Conservation (phyloP, 2,113 vertebrate genomes). For the Megaceryle maxima region DNA sequence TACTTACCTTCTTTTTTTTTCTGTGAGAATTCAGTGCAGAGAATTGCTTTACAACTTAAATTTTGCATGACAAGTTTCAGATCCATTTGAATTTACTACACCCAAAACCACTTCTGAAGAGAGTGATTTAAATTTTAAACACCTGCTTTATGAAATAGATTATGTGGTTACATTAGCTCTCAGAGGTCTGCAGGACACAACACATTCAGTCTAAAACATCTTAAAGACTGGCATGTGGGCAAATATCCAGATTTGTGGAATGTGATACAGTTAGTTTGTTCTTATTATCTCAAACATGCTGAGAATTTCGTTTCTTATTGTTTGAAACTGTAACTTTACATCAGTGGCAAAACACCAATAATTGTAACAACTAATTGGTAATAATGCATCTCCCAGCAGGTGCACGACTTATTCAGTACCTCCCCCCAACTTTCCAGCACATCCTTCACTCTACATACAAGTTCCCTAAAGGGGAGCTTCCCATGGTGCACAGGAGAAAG, state of each 20-base stretch:
- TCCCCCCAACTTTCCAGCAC: not conserved
- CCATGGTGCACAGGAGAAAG: rapidly evolving
- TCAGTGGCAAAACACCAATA: not conserved
- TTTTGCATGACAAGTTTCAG: not conserved
- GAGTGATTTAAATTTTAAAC: not conserved
- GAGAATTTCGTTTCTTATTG: not conserved
- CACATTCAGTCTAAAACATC: not conserved
- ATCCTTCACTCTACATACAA: not conserved
- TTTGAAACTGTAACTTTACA: not conserved
- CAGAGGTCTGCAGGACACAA: not conserved
- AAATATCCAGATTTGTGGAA: not conserved
- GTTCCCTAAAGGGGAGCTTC: not conserved
- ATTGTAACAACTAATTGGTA: not conserved
- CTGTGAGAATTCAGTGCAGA: not conserved
- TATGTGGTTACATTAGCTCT: not conserved
- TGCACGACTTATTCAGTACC: not conserved
- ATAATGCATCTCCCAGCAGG: not conserved
- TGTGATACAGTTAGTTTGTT: not conserved
- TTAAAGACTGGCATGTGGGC: not conserved
- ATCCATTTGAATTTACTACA: not conserved
- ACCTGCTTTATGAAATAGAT: not conserved
- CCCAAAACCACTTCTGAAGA: slow-evolving; percentile 3
- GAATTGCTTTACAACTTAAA: not conserved
- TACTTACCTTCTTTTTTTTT: not conserved
- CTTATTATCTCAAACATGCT: not conserved